Evolutionary conservation across 2,113 vertebrate species (phyloP).

Genomic region (Cathartes aura): DNA sequence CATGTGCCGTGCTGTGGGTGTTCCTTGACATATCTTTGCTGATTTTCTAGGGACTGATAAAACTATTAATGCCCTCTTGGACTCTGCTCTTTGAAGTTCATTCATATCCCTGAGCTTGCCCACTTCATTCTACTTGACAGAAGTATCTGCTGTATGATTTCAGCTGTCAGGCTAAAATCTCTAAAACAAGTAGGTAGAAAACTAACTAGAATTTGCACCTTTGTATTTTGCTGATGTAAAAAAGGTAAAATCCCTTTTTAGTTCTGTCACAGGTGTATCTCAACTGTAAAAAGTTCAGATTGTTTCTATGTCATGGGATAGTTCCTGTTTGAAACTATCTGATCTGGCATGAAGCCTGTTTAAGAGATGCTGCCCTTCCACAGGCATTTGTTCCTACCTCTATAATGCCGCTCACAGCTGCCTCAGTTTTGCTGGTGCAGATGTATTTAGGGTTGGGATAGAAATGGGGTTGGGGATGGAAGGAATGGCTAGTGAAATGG

Average conservation of each 20-base stretch:
- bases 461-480: neutral
- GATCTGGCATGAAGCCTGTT: neutral
- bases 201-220: neutral
- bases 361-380: neutral
- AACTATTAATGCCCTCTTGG: neutral
- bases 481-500: neutral
- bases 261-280: neutral
- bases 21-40: neutral
- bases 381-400: neutral
- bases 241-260: neutral
- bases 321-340: neutral
- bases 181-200: neutral
- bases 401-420: neutral
- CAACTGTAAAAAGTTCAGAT: neutral
- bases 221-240: neutral
- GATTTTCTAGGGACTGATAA: neutral
- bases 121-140: neutral
- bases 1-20: fast-evolving
- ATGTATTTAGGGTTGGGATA: neutral
- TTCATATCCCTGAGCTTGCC: neutral
- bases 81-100: neutral
- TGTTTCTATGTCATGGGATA: neutral
- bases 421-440: neutral
- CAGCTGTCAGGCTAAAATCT: neutral
- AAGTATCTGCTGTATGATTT: neutral